Evolutionary conservation across 2,888 invertebrate genomes (phyloP).

Genomic region (Cylindroiulus punctatus): DNA sequence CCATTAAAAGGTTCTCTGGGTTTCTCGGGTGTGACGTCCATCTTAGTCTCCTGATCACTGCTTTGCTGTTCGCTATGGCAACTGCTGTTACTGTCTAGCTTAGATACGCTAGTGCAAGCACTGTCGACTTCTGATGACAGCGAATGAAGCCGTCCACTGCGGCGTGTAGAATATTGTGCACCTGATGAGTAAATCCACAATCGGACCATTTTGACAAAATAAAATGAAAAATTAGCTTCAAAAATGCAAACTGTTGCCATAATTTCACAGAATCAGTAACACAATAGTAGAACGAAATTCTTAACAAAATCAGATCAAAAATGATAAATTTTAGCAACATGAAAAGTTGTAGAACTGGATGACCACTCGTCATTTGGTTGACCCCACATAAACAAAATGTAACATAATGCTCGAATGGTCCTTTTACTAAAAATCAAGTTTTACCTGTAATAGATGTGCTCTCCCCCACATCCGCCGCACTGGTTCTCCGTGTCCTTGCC

Average conservation of each 20-base stretch:
- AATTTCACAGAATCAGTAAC: too few species aligned
- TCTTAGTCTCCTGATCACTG: not conserved
- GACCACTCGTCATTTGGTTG: too few species aligned
- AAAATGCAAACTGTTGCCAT: too few species aligned
- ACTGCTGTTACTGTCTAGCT: not conserved
- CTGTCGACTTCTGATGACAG: not conserved
- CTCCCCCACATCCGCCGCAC: not conserved
- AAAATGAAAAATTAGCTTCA: not conserved
- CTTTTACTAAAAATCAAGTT: not conserved
- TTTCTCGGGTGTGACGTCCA: not conserved
- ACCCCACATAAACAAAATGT: too few species aligned
- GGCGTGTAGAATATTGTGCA: not conserved
- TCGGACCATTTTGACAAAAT: not conserved
- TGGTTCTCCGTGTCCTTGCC: not conserved
- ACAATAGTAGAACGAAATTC: too few species aligned
- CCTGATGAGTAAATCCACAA: not conserved
- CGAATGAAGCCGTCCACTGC: conserved; percentile 39
- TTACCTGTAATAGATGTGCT: not conserved
- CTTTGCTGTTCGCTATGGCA: not conserved
- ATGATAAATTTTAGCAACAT: too few species aligned
- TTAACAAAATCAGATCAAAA: too few species aligned
- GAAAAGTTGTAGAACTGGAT: too few species aligned
- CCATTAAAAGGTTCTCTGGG: conserved; percentile 19
- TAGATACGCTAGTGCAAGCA: not conserved
- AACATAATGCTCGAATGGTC: too few species aligned